Evolutionary conservation across 2,888 invertebrate species (phyloP).

Genomic region (Netelia virgata): DNA sequence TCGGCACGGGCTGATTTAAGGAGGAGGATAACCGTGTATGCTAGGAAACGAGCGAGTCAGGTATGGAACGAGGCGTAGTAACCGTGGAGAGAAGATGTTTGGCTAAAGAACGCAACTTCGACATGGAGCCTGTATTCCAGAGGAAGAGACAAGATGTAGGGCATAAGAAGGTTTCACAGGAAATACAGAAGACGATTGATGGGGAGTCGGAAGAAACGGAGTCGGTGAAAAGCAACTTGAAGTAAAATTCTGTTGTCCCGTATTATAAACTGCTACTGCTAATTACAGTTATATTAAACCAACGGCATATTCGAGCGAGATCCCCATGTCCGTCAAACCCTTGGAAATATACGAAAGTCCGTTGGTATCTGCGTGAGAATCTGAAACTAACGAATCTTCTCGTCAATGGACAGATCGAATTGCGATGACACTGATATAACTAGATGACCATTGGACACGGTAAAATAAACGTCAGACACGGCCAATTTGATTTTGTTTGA

Average conservation of each 20-base stretch:
- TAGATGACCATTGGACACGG: no score
- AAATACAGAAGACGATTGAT: not conserved
- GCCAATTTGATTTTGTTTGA: no score
- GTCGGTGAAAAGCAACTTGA: not conserved
- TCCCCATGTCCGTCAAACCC: no score
- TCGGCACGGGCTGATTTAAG: conserved; percentile 25
- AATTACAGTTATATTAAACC: not conserved
- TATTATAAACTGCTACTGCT: not conserved
- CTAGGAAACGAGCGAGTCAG: not conserved
- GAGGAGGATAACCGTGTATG: conserved; percentile 13
- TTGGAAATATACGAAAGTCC: no score
- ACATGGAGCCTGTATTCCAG: not conserved
- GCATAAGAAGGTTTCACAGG: not conserved
- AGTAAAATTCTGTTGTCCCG: not conserved
- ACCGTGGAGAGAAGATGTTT: not conserved
- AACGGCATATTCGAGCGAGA: no score
- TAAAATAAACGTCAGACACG: no score
- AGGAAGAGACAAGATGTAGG: not conserved
- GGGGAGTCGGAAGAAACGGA: not conserved
- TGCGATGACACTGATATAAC: no score
- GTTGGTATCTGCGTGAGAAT: no score
- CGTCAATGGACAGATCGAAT: no score
- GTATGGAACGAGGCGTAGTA: not conserved
- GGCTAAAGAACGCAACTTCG: not conserved
- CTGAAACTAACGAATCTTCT: no score